Base-by-base conservation (phyloP, 2,113 vertebrate genomes). In the Barnardius zonarius region DNA sequence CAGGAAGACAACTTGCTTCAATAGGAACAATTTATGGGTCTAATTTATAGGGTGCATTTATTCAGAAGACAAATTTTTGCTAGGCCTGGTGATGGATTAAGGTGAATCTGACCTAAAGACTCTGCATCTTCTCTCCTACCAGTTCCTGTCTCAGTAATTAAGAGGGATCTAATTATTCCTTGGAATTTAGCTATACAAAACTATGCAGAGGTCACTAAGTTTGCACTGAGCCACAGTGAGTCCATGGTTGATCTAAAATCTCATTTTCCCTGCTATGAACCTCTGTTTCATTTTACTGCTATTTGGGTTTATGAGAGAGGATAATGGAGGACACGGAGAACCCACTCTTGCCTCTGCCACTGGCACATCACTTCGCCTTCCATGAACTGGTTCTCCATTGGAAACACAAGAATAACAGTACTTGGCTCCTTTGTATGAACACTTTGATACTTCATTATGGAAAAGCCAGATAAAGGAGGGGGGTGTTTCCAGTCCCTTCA, bases 81-180 rank as follows among this genome's bases (percentile, higher is more conserved):
- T 68, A 57, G 43, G 52, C 44, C 68, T 80, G 39, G 41, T 62
- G 46, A 87, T 69, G 28, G n/a, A 67, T 78, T 80, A 46, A 66
- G 63, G 89, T 33, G 44, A 63, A 78, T 64, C 51, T 88, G 73
- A 85, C 67, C 63, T 73, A 49, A 64, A 44, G 81, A 54, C 37
- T 84, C 74, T 19, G 46, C 15, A 27, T 93, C 82, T 69, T 80
- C 31, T 85, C 59, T 90, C 39, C 68, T 64, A 35, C 41, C 44
- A 64, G 86, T 68, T 95, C 28, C 61, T 49, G 17, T 43, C 87
- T 87, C 7, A 4, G 69, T 57, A 83, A 90, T 80, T 63, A 90
- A 88, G 72, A 89, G 39, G 57, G 28, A 88, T 76, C 72, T 82
- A 63, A 41, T 59, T 92, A 80, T 67, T 86, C 83, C 54, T 63